Percentiles rank a stretch among this genome's conserved stretches.
Conservation (phyloP, 1,140 invertebrate species). For the Aethina tumida region DNA sequence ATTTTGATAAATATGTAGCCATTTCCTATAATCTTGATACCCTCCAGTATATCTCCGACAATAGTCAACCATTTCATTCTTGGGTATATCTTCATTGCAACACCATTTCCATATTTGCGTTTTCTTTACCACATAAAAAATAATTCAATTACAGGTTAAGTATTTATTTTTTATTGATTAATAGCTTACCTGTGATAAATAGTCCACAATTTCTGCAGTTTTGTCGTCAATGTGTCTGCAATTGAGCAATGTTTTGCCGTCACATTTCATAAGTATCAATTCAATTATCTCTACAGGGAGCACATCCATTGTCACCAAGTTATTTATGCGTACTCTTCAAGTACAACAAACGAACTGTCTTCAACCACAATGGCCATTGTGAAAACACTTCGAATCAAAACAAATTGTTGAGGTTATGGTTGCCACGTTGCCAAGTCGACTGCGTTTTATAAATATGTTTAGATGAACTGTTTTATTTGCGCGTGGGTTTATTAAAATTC, state of each 20-base stretch:
- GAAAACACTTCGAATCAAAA: no score
- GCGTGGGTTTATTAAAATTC: no score
- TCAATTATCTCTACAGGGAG: slow-evolving; percentile 23
- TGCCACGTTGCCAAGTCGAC: no score
- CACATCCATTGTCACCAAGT: no score
- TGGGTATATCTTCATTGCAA: slow-evolving; percentile 21
- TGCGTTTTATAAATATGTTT: no score
- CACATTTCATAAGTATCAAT: slow-evolving; percentile 19
- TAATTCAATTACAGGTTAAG: neutral
- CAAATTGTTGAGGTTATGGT: no score
- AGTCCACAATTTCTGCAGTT: slow-evolving; percentile 18
- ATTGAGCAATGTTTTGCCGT: slow-evolving; percentile 21
- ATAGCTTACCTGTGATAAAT: slow-evolving; percentile 17
- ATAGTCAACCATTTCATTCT: slow-evolving; percentile 19
- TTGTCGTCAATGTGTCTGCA: slow-evolving; percentile 14
- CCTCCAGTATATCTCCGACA: slow-evolving; percentile 15
- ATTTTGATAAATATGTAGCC: slow-evolving; percentile 19
- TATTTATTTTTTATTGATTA: slow-evolving; percentile 1
- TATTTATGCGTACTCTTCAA: no score
- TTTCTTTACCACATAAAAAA: slow-evolving; percentile 18
- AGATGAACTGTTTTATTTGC: no score
- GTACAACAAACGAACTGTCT: no score
- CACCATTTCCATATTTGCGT: slow-evolving; percentile 20
- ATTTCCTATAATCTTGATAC: slow-evolving; percentile 16
- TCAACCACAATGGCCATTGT: no score